phyloP scores from a whole-genome alignment of 2,113 vertebrate genomes.

The Rhinolophus sinicus region DNA sequence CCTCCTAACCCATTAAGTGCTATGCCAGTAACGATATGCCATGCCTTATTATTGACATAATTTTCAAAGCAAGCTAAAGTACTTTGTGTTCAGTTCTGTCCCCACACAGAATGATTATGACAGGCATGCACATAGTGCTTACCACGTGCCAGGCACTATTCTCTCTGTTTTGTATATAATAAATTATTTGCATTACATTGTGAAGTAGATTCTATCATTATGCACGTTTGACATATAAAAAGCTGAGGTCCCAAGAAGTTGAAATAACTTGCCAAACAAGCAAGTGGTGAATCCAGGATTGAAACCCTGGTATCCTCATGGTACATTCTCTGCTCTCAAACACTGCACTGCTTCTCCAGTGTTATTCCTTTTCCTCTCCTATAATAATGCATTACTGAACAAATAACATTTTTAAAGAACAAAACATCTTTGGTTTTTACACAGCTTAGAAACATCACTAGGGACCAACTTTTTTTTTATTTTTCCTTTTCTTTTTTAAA shows the following conservation, averaged over 20 bases:
- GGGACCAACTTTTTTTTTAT: not conserved
- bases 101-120: not conserved
- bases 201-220: conserved; percentile 29
- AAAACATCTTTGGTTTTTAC: not conserved
- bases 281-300: not conserved
- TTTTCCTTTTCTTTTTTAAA: not conserved
- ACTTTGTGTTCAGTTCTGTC: not conserved
- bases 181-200: not conserved
- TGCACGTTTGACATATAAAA: not conserved
- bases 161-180: not conserved
- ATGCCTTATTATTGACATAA: not conserved
- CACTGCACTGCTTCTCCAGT: not conserved
- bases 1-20: not conserved
- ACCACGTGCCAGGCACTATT: not conserved
- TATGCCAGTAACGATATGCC: not conserved
- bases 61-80: not conserved
- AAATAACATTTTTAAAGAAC: not conserved
- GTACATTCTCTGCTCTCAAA: not conserved
- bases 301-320: not conserved
- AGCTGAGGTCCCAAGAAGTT: not conserved
- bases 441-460: not conserved
- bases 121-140: not conserved
- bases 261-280: not conserved
- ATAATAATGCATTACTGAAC: not conserved
- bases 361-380: not conserved